phyloP scores from a whole-genome alignment of 2,888 invertebrate genomes.

The Nemotelus nigrinus region DNA sequence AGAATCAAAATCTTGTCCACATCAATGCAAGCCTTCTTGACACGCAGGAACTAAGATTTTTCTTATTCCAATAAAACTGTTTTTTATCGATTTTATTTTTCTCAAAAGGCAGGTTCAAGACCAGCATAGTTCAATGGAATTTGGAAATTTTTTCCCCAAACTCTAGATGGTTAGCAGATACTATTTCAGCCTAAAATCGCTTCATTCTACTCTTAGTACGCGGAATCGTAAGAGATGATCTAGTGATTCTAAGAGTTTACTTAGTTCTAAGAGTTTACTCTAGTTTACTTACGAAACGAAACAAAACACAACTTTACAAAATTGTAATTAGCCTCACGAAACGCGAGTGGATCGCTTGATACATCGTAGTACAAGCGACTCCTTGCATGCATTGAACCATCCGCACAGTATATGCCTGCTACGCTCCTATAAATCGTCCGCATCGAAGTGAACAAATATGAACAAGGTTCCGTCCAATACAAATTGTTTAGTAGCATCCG shows the following conservation, averaged over 20 bases:
- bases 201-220: constrained; percentile 1
- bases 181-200: background rate
- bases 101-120: too few species aligned
- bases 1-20: too few species aligned
- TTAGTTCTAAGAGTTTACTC: background rate
- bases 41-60: too few species aligned
- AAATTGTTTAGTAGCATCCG: constrained; percentile 9
- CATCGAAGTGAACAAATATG: constrained; percentile 29
- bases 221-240: too few species aligned
- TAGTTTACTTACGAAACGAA: background rate
- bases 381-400: background rate
- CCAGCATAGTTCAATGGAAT: too few species aligned
- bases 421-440: constrained; percentile 20
- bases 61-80: too few species aligned
- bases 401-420: background rate
- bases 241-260: too few species aligned
- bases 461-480: constrained; percentile 27
- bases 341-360: constrained; percentile 30
- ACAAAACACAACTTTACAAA: constrained; percentile 28
- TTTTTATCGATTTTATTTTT: too few species aligned
- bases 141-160: too few species aligned
- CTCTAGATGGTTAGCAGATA: too few species aligned
- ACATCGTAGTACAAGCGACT: background rate
- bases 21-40: too few species aligned
- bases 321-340: constrained; percentile 38